Base-by-base conservation (phyloP, 1,140 invertebrate genomes). In the Diorhabda carinulata region DNA sequence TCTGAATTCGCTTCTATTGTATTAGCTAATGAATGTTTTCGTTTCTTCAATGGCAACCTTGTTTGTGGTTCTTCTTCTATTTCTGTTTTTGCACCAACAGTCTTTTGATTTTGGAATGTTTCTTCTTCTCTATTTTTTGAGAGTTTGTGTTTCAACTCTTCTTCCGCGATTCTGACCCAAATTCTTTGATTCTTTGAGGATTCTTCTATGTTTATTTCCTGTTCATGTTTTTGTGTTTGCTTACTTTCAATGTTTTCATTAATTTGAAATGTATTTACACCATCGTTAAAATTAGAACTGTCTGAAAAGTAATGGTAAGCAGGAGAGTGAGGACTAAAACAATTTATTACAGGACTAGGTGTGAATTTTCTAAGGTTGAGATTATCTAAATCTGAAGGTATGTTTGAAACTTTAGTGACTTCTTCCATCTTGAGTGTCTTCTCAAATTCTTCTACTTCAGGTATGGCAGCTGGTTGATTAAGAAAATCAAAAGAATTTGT, bases 21-120 rank as follows among this genome's bases (percentile, higher is more conserved):
- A 59, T 72, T 69, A 3, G 66, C 57, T n/a, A 72, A 69, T 5
- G 74, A 68, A 41, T 70, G 58, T 64, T 74, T 70, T 0, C 76
- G 72, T 64, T 78, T 78, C 62, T 78, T 78, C 42, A 78, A 64
- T n/a, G 76, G 76, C 43, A 78, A 52, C 25, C 69, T 61, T 3
- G 67, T 75, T 45, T 77, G 69, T 2, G 58, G 57, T 40, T 73
- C 73, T 7, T 62, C 71, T 61, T 75, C 69, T 4, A 72, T 60
- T 7, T 61, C 59, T 61, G 59, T 7, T 41, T 61, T 61, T 40
- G 4, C 40, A 3, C 25, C 25, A 25, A 25, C 25, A 25, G 25
- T 25, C 25, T 25, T 25, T 25, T 25, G 25, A 25, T 25, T 25
- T 25, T 25, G 25, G 25, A 25, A 25, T 25, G 25, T 52, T 52